Evolutionary conservation across 2,797 vertebrate genomes (phyloP), one percentile per base, ranked within the genome.

Genomic region (Arnoldichthys spilopterus): DNA sequence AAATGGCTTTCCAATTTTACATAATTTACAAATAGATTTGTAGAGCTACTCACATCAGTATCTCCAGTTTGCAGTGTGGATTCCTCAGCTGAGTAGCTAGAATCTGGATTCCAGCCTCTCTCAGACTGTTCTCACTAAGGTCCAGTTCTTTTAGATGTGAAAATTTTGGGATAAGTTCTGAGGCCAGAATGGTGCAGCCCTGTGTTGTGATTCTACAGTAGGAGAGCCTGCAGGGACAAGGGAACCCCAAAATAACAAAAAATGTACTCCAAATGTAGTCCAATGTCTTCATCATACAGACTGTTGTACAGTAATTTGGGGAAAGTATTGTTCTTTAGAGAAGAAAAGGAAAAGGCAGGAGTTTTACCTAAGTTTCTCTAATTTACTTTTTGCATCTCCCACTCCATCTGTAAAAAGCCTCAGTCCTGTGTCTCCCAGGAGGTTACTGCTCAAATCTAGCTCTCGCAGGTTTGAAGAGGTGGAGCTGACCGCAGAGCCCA

Each of bases 71-170:
- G 71, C 79, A 82, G 22, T 63, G 47, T 16, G 34, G 80, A 74
- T 82, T 53, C 45, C 49, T 69, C 20, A 84, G 34, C 45, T 77
- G 72, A 62, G 32, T 61, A 13, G 80, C 77, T 16, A 84, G 49
- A 13, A 67, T 30, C 61, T 74, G 66, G 64, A 84, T 74, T 67
- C 80, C 83, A 30, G 80, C 9, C 72, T 84, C 53, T 16, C 83
- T 66, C 51, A 81, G 74, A 68, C 80, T 80, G 80, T 84, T 84
- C 71, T 82, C 83, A 71, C 77, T 82, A 43, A 84, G 74, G 74
- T 84, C 83, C 53, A 84, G 24, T 45, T 74, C 74, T 68, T 78
- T 77, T 24, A 84, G 59, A 13, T 70, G 67, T 82, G 74, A 61
- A 34, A 82, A 77, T 53, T 73, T 82, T 76, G 77, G 80, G 61